Base-by-base conservation (phyloP, 2,113 vertebrate genomes). In the Ammodytes dubius region DNA sequence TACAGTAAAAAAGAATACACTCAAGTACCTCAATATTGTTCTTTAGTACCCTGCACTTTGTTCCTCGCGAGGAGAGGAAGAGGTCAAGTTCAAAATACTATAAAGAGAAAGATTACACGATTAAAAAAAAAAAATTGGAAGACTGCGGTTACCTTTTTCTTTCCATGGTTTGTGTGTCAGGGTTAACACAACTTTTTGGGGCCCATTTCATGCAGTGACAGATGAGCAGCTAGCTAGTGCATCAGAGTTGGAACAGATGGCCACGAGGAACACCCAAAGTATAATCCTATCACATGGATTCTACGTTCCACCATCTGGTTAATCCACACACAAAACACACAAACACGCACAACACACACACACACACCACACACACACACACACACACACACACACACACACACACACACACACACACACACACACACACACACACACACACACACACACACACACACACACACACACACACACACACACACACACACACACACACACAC, bases 251-350 rank as follows among this genome's bases (percentile, higher is more conserved):
- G 27, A 96, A 95, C 97, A 98, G 97, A 98, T 97, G 97, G 97
- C 96, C 93, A 90, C 42, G 94, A 96, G 96, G 96, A 96, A 95
- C 95, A 96, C 95, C 95, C 96, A 96, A 97, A 96, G 95, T 96
- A 97, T 98, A 98, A 99, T 98, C 97, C 96, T 98, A 97, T 99
- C 97, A 97, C 95, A 96, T 95, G 94, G 96, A 97, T 97, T 97
- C 96, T 27, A 95, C 96, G 95, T 96, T 96, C 95, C 95, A 94
- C 97, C 97, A 99, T 97, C 97, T 98, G 97, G 96, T 96, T 97
- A 97, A 97, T 96, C 96, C 95, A 91, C 70, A 81, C 87, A 89
- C 90, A 90, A 90, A 81, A 79, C 75, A 58, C 6, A 52, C 59
- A 63, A 49, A 69, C 66, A 69, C 7, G 39, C 39, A 27, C 78